Evolutionary conservation across 2,888 invertebrate species (phyloP), one percentile per base, ranked within the genome.

Genomic region (Pinctada fucata): DNA sequence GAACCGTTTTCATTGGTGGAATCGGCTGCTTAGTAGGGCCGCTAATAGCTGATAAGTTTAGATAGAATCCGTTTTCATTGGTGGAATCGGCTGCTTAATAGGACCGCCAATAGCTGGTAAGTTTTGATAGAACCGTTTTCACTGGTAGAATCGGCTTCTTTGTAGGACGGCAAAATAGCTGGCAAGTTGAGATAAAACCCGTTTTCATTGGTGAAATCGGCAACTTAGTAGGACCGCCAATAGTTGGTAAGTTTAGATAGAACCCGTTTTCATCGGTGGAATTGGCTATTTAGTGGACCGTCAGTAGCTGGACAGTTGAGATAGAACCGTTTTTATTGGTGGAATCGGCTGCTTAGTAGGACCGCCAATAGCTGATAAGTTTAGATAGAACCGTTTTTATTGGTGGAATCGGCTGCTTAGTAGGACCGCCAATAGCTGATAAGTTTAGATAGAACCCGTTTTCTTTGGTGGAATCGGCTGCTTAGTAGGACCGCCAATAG

Each of bases 351-450:
- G 1, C 31, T 31, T 31, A 31, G 31, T 31, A n/a, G 31, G 31
- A 31, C 31, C 31, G 31, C 31, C 31, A 31, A 1, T 31, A 31
- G 31, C 31, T 31, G 31, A 1, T 1, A 0, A 31, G 31, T 31
- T 31, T 0, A 31, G 31, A 31, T 31, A 31, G 31, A 31, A 31
- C 31, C 72, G 75, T 74, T 52, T 78, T 78, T 50, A 78, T 76
- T 6, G 68, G 75, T n/a, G 82, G 82, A n/a, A 73, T 82, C 16
- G 79, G 79, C n/a, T 74, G 68, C 66, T 48, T 82, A 10, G 65
- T 78, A 3, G 82, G 82, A 50, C 78, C 82, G 2, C 78, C 79
- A 3, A 50, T 80, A 52, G 78, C 81, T 66, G 81, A 79, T 79
- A 73, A 51, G 79, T 31, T 31, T 31, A 31, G 31, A 31, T 31